Evolutionary conservation across 2,888 invertebrate species (phyloP).

Genomic region (Pollenia amentaria): DNA sequence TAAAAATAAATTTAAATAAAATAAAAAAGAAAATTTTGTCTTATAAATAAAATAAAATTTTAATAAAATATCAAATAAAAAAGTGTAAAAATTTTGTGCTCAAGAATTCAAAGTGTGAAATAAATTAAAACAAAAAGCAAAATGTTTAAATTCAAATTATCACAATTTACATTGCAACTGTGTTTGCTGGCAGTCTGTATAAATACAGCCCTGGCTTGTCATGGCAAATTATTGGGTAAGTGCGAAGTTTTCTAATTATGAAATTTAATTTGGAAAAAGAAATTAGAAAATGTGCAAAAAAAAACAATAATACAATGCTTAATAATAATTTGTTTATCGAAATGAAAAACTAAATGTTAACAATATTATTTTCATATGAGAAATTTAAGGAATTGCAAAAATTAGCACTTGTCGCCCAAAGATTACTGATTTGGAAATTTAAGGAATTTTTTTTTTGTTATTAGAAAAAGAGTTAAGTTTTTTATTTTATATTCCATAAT

Average conservation of each 20-base stretch:
- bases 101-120: slow-evolving; percentile 35
- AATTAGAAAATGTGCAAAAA: not conserved
- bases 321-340: not conserved
- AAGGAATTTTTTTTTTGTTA: not conserved
- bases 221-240: slow-evolving; percentile 82
- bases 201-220: slow-evolving; percentile 81
- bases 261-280: slow-evolving; percentile 26
- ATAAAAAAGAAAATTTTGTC: slow-evolving; percentile 64
- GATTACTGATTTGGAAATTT: slow-evolving; percentile 48
- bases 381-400: slow-evolving; percentile 32
- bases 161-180: slow-evolving; percentile 75
- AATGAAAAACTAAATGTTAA: not conserved
- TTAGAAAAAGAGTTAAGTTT: not conserved
- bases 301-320: not conserved
- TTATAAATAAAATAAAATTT: slow-evolving; percentile 56
- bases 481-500: too few relatives aligned
- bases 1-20: slow-evolving; percentile 25
- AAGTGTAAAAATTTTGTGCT: slow-evolving; percentile 14
- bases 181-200: slow-evolving; percentile 79
- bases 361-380: not conserved
- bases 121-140: slow-evolving; percentile 49
- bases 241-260: slow-evolving; percentile 64
- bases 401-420: slow-evolving; percentile 29
- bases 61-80: slow-evolving; percentile 22
- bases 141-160: slow-evolving; percentile 67